Percentiles rank a stretch among this genome's conserved stretches.
These are phyloP conservation scores for Homarus gammarus DNA, from an alignment of 2,888 invertebrate genomes.

Conservation along the genomic window DNA sequence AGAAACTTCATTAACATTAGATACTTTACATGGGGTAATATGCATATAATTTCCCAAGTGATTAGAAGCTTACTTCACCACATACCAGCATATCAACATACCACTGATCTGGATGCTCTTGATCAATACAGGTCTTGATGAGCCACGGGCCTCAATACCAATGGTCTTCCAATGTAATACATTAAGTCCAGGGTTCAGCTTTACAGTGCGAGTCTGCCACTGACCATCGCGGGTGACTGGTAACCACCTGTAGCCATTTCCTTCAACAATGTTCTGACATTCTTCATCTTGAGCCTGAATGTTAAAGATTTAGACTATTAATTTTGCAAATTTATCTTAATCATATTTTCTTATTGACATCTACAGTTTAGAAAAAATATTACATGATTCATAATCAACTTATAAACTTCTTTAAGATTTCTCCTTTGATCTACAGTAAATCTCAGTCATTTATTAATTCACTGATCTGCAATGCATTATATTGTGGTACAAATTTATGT, in stretches of 20 bases:
- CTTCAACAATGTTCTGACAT: slow-evolving; percentile 80
- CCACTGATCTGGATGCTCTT: slow-evolving; percentile 80
- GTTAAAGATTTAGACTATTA: neutral
- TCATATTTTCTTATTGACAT: too few relatives aligned
- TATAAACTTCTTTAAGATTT: too few relatives aligned
- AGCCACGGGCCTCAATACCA: slow-evolving; percentile 79
- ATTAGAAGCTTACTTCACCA: neutral
- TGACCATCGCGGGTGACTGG: slow-evolving; percentile 80
- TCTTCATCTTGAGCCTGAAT: slow-evolving; percentile 81
- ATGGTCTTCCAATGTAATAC: slow-evolving; percentile 82
- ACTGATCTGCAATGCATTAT: too few relatives aligned
- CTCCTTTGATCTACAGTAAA: too few relatives aligned
- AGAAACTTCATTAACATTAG: too few relatives aligned
- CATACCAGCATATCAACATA: slow-evolving; percentile 71
- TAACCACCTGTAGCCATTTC: slow-evolving; percentile 80
- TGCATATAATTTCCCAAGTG: neutral
- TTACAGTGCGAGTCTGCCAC: slow-evolving; percentile 80
- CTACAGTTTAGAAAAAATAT: too few relatives aligned
- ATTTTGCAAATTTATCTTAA: too few relatives aligned
- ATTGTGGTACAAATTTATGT: too few relatives aligned
- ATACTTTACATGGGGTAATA: too few relatives aligned
- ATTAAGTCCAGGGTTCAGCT: slow-evolving; percentile 81
- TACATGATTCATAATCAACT: too few relatives aligned
- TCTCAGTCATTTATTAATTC: too few relatives aligned
- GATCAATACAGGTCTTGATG: slow-evolving; percentile 80